Evolutionary conservation across 1,140 invertebrate genomes (phyloP).

Genomic region (Monomorium pharaonis): DNA sequence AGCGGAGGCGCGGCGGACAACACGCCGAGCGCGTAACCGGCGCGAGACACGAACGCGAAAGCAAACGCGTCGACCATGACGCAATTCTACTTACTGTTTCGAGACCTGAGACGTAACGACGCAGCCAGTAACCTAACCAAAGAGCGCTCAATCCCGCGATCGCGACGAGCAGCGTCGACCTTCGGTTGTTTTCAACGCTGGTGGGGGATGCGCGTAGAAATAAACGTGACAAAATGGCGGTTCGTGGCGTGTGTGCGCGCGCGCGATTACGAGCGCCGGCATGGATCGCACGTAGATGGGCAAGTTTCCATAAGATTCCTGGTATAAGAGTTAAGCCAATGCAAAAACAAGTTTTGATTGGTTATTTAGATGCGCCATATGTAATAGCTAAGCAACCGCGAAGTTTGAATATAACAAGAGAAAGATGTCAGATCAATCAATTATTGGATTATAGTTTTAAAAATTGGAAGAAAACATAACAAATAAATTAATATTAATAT

Average conservation of each 20-base stretch:
- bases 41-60: background rate
- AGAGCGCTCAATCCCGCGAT: slow-evolving; percentile 75
- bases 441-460: too few relatives aligned
- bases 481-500: too few relatives aligned
- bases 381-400: too few relatives aligned
- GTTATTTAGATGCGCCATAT: too few relatives aligned
- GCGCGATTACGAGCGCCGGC: background rate
- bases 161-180: slow-evolving; percentile 81
- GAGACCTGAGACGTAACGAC: slow-evolving; percentile 58
- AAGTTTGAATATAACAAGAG: too few relatives aligned
- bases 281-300: background rate
- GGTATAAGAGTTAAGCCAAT: too few relatives aligned
- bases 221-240: slow-evolving; percentile 82
- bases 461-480: too few relatives aligned
- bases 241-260: background rate
- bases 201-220: slow-evolving; percentile 79
- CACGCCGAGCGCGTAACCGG: background rate
- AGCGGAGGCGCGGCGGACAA: background rate
- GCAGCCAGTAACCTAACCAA: slow-evolving; percentile 81
- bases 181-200: slow-evolving; percentile 83
- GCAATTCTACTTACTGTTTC: slow-evolving; percentile 77
- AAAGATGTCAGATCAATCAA: too few relatives aligned
- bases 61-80: too few relatives aligned
- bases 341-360: too few relatives aligned
- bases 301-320: too few relatives aligned